phyloP scores from a whole-genome alignment of 2,888 invertebrate species.

The Acronicta aceris region DNA sequence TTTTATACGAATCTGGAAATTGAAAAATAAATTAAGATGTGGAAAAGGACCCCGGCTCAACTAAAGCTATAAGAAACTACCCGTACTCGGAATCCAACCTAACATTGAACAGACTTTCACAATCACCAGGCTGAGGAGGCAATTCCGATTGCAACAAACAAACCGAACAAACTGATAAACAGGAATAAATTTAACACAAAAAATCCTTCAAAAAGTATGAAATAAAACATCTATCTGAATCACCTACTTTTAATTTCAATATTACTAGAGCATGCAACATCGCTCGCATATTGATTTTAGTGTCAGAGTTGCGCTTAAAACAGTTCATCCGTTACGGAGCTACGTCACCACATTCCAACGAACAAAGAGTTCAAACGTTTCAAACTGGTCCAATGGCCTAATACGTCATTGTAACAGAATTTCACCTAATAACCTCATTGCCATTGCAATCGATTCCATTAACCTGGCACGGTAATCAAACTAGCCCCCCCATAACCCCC shows the following conservation, averaged over 20 bases:
- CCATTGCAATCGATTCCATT: constrained; percentile 58
- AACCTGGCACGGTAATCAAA: constrained; percentile 63
- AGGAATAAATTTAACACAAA: background rate
- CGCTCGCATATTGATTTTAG: background rate
- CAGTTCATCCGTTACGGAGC: background rate
- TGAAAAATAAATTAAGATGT: no score
- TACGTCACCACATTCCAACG: background rate
- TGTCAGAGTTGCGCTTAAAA: background rate
- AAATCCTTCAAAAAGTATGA: background rate
- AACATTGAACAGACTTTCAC: no score
- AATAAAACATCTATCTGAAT: background rate
- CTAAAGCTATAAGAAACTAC: no score
- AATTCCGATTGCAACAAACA: background rate
- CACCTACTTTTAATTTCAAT: background rate
- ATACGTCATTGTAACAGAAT: constrained; percentile 20
- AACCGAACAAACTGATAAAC: background rate
- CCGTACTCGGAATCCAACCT: no score
- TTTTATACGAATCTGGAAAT: no score
- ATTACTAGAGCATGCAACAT: background rate
- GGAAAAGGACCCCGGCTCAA: no score
- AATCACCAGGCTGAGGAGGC: no score
- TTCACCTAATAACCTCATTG: constrained; percentile 48
- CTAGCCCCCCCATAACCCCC: constrained; percentile 41
- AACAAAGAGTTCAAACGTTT: background rate
- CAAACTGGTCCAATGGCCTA: background rate